Base-by-base conservation (phyloP, 1,140 invertebrate genomes). In the Popillia japonica region DNA sequence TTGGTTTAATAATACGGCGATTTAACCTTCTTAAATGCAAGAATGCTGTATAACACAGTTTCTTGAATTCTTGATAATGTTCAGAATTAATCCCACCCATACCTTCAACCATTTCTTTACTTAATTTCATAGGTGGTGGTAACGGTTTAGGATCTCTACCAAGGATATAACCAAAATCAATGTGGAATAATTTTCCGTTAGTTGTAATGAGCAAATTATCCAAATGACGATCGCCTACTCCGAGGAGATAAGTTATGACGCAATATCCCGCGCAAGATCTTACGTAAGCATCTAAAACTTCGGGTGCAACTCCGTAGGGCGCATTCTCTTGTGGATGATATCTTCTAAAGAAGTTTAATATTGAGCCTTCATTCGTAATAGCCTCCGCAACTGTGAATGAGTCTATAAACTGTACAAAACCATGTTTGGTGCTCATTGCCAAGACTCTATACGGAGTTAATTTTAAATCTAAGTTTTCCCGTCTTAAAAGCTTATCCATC, bases 151-250 rank as follows among this genome's bases (percentile, higher is more conserved):
- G 98, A 89, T 99, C 99, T 76, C 98, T 90, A 6, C 98, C 98
- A 40, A 99, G 89, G 84, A 99, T 99, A 85, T 98, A 99, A 2
- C 98, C 98, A 88, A 99, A 99, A 89, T 99, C 99, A 80, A 99
- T 98, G 87, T 99, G 99, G 87, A 99, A 99, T 23, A 99, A 88
- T 84, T 96, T 96, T 0, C 98, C 98, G 80, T 90, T 91, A 64
- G 92, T 93, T 11, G 97, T 98, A 8, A 99, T 88, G 8, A 99
- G 88, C 23, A 99, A 88, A 89, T 99, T 99, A 87, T 99, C 98
- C 76, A 99, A 90, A 90, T 99, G 98, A 27, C 99, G 91, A 88
- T 99, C 99, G 4, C 99, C 98, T 17, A 99, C 97, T 9, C 98
- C 98, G 41, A 99, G 87, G 48, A 99, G 87, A 86, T 99, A 99